Evolutionary conservation across 2,113 vertebrate genomes (phyloP).

Genomic region (Pao palembangensis): DNA sequence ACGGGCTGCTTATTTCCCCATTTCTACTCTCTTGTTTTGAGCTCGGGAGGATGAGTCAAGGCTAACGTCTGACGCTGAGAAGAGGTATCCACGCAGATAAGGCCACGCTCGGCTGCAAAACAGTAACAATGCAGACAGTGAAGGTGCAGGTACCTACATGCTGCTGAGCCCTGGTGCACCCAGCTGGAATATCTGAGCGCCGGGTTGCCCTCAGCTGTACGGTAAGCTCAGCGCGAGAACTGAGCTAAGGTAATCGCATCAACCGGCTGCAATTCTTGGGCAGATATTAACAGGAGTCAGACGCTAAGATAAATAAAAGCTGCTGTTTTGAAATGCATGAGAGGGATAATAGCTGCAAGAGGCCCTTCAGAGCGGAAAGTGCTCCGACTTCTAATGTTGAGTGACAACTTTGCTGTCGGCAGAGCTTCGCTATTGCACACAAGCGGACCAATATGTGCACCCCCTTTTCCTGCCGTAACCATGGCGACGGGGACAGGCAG

Average conservation of each 20-base stretch:
- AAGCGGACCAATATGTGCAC: constrained; percentile 49
- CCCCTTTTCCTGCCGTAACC: constrained; percentile 63
- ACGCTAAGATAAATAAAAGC: constrained; percentile 20
- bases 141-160: constrained; percentile 61
- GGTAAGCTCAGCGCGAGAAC: background rate
- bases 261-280: constrained; percentile 2
- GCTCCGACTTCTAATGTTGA: constrained; percentile 25
- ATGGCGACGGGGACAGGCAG: constrained; percentile 61
- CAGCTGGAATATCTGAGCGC: background rate
- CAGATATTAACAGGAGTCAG: constrained; percentile 14
- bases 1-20: constrained; percentile 38
- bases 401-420: constrained; percentile 48
- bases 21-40: constrained; percentile 25
- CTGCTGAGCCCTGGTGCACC: constrained; percentile 20
- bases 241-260: constrained; percentile 3
- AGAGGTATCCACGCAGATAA: constrained; percentile 62
- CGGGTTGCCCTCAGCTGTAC: background rate
- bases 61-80: constrained; percentile 36
- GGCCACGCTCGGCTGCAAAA: constrained; percentile 50
- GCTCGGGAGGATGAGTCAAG: constrained; percentile 48
- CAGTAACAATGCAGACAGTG: constrained; percentile 57
- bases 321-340: constrained; percentile 22
- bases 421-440: constrained; percentile 32
- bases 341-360: constrained; percentile 37
- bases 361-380: constrained; percentile 20